These are phyloP conservation scores for Acanthis flammea DNA, from an alignment of 2,797 vertebrate species.

Conservation along the genomic window DNA sequence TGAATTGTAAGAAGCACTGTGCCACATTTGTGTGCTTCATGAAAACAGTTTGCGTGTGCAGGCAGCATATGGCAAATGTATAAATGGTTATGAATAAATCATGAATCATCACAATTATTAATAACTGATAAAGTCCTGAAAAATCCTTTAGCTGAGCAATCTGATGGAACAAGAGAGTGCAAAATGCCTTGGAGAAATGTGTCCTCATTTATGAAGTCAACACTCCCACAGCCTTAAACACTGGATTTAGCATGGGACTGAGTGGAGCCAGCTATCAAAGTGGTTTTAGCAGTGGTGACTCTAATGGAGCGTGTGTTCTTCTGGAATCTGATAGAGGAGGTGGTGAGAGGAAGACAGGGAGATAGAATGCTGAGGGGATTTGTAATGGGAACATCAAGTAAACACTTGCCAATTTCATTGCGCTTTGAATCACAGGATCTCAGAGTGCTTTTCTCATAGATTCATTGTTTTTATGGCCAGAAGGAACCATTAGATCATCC, in stretches of 20 bases:
- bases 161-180: neutral
- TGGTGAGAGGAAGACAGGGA: neutral
- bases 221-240: neutral
- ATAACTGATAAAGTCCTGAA: slow-evolving; percentile 59
- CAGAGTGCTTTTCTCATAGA: slow-evolving; percentile 47
- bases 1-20: slow-evolving; percentile 7
- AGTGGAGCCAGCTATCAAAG: slow-evolving; percentile 47
- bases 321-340: slow-evolving; percentile 39
- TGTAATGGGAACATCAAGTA: slow-evolving; percentile 47
- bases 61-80: slow-evolving; percentile 58
- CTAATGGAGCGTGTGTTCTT: neutral
- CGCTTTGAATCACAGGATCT: slow-evolving; percentile 48
- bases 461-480: slow-evolving; percentile 43
- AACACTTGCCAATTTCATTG: slow-evolving; percentile 50
- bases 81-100: slow-evolving; percentile 66
- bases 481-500: slow-evolving; percentile 47
- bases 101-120: slow-evolving; percentile 65
- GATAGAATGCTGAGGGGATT: slow-evolving; percentile 16
- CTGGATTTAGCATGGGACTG: slow-evolving; percentile 20
- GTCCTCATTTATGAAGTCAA: neutral
- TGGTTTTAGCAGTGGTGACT: slow-evolving; percentile 13
- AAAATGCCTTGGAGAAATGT: slow-evolving; percentile 42
- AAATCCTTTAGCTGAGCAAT: slow-evolving; percentile 51
- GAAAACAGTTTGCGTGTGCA: slow-evolving; percentile 36
- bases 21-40: neutral